phyloP scores from a whole-genome alignment of 2,113 vertebrate genomes.

The Pyrgilauda ruficollis region DNA sequence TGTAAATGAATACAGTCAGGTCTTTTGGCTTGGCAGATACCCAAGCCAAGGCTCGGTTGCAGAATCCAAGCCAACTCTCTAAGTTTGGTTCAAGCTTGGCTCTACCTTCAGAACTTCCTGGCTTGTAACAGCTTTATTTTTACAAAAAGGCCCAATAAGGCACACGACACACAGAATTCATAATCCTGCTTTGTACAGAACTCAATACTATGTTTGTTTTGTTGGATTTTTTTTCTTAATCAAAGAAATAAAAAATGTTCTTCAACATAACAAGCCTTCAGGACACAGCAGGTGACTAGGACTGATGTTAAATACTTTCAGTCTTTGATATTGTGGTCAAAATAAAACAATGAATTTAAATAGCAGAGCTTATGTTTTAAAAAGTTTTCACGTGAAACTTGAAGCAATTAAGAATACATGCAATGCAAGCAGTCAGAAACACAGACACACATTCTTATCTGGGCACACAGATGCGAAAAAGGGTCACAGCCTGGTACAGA shows the following conservation, averaged over 20 bases:
- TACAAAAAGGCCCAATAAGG: conserved; percentile 42
- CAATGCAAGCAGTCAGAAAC: conserved; percentile 24
- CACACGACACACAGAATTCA: background rate
- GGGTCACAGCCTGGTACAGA: background rate
- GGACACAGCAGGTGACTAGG: conserved; percentile 14
- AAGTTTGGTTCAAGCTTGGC: conserved; percentile 60
- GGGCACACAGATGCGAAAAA: background rate
- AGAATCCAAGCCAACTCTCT: conserved; percentile 9
- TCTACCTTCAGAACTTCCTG: conserved; percentile 38
- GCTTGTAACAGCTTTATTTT: conserved; percentile 59
- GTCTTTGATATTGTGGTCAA: conserved; percentile 46
- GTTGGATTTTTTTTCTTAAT: conserved; percentile 43
- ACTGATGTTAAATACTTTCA: background rate
- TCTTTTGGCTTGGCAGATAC: conserved; percentile 26
- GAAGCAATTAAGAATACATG: conserved; percentile 1
- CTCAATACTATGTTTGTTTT: conserved; percentile 14
- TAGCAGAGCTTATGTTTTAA: background rate
- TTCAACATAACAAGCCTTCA: conserved; percentile 11
- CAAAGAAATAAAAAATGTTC: background rate
- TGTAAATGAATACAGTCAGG: conserved; percentile 7
- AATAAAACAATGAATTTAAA: conserved; percentile 49
- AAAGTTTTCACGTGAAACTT: conserved; percentile 19
- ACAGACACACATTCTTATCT: background rate
- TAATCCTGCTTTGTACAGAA: conserved; percentile 27
- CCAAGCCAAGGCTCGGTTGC: background rate